Evolutionary conservation across 2,888 invertebrate species (phyloP).

Genomic region (Drosophila mimica): DNA sequence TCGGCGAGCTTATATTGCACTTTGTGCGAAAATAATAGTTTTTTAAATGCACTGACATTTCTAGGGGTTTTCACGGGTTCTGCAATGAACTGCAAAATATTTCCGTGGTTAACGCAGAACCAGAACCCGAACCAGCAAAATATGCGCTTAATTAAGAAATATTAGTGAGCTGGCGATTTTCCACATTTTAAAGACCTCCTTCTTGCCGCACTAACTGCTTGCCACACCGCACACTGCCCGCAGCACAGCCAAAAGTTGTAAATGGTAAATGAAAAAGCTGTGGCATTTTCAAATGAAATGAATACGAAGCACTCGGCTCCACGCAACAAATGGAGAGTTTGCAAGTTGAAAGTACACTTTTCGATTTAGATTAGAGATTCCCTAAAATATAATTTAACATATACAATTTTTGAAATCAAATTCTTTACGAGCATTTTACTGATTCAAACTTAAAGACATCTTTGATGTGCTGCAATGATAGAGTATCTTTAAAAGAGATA

Average conservation of each 20-base stretch:
- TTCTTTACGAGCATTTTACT: not conserved
- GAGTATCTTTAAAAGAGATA: slow-evolving; percentile 2
- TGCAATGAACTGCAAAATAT: slow-evolving; percentile 68
- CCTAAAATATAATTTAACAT: not conserved
- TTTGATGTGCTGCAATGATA: not conserved
- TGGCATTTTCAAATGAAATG: slow-evolving; percentile 64
- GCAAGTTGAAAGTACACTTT: slow-evolving; percentile 19
- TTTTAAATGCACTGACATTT: slow-evolving; percentile 68
- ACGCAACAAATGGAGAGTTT: slow-evolving; percentile 22
- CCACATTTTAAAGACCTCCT: slow-evolving; percentile 55
- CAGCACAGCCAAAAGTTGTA: slow-evolving; percentile 6
- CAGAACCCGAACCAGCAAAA: slow-evolving; percentile 53
- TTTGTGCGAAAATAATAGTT: slow-evolving; percentile 79
- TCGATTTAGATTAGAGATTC: not conserved
- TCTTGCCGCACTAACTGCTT: not conserved
- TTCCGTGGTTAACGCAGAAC: slow-evolving; percentile 47
- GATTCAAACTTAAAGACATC: not conserved
- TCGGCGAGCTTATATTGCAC: slow-evolving; percentile 77
- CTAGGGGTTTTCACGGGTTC: slow-evolving; percentile 17
- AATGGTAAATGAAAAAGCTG: slow-evolving; percentile 61
- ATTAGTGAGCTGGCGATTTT: slow-evolving; percentile 70
- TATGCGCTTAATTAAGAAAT: slow-evolving; percentile 80
- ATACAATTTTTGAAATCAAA: not conserved
- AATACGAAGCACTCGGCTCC: slow-evolving; percentile 25
- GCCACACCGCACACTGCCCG: not conserved